Evolutionary conservation across 2,797 vertebrate genomes (phyloP).

Genomic region (Sternotherus odoratus): DNA sequence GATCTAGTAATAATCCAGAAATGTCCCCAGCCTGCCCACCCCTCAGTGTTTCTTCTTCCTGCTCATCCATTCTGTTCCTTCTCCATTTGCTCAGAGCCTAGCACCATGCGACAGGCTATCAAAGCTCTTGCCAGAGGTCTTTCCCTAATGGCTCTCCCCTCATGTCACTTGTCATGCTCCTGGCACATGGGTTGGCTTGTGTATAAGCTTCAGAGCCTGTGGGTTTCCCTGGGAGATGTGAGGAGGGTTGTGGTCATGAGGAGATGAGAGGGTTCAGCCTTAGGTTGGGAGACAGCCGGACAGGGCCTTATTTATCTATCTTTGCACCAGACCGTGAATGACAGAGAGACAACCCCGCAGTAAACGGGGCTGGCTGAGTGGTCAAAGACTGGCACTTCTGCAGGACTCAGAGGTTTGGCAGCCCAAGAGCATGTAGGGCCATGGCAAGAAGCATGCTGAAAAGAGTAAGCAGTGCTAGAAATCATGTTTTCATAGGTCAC

Average conservation of each 20-base stretch:
- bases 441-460: constrained; percentile 29
- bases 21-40: neutral
- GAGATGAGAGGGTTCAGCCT: neutral
- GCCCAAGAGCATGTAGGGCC: neutral
- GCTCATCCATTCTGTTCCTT: neutral
- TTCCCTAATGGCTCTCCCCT: neutral
- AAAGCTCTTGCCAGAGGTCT: neutral
- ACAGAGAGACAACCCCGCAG: neutral
- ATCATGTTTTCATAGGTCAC: neutral
- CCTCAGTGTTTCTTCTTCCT: neutral
- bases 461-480: constrained; percentile 24
- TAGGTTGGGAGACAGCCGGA: neutral
- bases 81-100: neutral
- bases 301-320: neutral
- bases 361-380: neutral
- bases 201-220: neutral
- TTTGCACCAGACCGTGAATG: neutral
- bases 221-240: neutral
- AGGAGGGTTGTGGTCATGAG: neutral
- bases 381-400: neutral
- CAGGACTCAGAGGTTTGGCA: neutral
- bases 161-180: neutral
- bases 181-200: neutral
- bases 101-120: rapidly evolving
- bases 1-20: rapidly evolving